Evolutionary conservation across 2,888 invertebrate species (phyloP).

Genomic region (Catocala fraxini): DNA sequence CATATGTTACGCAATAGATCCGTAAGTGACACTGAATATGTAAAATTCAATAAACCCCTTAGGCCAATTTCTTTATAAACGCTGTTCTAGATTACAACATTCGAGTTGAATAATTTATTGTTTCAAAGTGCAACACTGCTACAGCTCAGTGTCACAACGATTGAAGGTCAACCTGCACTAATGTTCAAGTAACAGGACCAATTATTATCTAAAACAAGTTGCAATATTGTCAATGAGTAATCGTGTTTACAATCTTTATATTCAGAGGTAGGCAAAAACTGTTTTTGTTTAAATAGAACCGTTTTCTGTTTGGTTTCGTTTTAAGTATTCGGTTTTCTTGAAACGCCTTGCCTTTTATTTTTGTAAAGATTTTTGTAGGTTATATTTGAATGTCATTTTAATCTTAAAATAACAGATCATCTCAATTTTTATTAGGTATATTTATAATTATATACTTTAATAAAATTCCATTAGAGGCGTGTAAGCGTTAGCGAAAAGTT

Average conservation of each 20-base stretch:
- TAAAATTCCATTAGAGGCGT: no score
- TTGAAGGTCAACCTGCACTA: constrained; percentile 16
- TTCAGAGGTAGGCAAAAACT: no score
- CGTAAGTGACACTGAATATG: no score
- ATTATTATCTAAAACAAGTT: constrained; percentile 16
- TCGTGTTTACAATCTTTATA: constrained; percentile 1
- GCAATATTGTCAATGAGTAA: constrained; percentile 5
- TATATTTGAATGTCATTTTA: no score
- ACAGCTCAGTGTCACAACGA: constrained; percentile 6
- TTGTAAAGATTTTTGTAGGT: no score
- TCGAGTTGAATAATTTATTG: constrained; percentile 11
- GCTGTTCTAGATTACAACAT: neutral
- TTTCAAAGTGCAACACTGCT: constrained; percentile 3
- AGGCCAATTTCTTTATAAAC: neutral
- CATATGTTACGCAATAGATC: no score
- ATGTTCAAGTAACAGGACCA: constrained; percentile 13
- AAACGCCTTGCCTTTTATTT: no score
- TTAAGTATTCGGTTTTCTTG: neutral
- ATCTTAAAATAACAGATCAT: no score
- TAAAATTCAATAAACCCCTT: neutral
- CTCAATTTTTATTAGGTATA: no score
- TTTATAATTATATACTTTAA: no score
- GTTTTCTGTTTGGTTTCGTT: constrained; percentile 1
- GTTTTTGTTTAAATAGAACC: no score
- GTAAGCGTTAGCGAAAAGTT: no score